Conservation (phyloP, 2,888 invertebrate species). For the Esperia sulphurella region DNA sequence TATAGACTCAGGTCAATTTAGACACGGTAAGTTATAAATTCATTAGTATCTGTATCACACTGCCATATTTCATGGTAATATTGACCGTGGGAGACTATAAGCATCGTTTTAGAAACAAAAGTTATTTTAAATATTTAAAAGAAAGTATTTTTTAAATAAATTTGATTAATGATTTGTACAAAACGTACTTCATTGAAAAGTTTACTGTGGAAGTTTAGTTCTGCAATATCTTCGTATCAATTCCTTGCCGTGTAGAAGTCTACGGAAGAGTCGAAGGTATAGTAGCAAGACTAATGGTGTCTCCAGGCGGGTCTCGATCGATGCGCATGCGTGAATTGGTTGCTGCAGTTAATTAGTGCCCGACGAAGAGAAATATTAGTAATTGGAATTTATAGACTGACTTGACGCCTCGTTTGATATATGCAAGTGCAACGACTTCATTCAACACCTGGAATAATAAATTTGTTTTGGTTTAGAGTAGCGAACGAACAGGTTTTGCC, state of each 20-base stretch:
- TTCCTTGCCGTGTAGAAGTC: constrained; percentile 21
- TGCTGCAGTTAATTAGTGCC: constrained; percentile 66
- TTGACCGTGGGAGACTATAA: too few relatives aligned
- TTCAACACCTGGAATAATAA: constrained; percentile 19
- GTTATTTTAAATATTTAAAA: too few relatives aligned
- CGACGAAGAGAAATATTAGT: constrained; percentile 64
- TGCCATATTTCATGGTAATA: too few relatives aligned
- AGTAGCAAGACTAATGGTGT: constrained; percentile 63
- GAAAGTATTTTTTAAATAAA: too few relatives aligned
- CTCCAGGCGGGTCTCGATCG: constrained; percentile 58
- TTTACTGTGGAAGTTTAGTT: too few relatives aligned
- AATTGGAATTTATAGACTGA: constrained; percentile 58
- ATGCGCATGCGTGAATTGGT: constrained; percentile 66
- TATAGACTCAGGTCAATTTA: constrained; percentile 27
- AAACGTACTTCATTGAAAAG: too few relatives aligned
- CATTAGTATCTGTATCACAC: too few relatives aligned
- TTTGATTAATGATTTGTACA: too few relatives aligned
- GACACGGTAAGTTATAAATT: constrained; percentile 13
- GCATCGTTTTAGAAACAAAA: too few relatives aligned
- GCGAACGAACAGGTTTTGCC: too few relatives aligned
- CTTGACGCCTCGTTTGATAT: constrained; percentile 42
- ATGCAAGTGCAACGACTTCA: constrained; percentile 35
- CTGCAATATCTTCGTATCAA: too few relatives aligned
- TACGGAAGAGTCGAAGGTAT: constrained; percentile 30
- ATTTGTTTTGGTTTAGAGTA: neutral